A percentile compares a stretch with the other conserved stretches of the same genome.
Conservation (phyloP, 37 sponge, comb jelly and placozoan species). For the Aplysina aerophoba region DNA sequence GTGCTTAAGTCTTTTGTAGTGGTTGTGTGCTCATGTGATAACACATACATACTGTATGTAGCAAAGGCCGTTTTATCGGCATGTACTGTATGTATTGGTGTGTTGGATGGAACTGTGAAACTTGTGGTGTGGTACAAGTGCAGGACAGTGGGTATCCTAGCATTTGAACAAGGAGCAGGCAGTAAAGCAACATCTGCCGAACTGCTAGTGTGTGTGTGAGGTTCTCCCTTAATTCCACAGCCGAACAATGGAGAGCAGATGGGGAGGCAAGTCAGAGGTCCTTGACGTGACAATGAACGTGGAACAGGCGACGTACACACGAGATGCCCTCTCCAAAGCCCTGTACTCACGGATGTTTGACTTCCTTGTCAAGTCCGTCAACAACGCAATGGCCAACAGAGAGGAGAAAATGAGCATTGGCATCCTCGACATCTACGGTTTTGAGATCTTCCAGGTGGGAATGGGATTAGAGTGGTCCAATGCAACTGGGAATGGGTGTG, state of each 20-base stretch:
- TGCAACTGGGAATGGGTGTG: no score
- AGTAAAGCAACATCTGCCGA: background rate
- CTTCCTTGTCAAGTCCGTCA: slow-evolving; percentile 90
- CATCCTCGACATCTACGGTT: slow-evolving; percentile 96
- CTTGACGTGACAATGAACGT: slow-evolving; percentile 89
- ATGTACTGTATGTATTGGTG: no score
- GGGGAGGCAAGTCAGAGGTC: slow-evolving; percentile 93
- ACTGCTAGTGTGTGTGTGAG: background rate
- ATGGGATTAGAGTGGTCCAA: no score
- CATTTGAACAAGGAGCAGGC: no score
- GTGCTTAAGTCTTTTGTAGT: no score
- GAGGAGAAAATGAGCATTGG: slow-evolving; percentile 78
- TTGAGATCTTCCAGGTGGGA: slow-evolving; percentile 94
- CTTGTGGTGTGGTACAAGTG: no score
- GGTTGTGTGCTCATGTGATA: no score
- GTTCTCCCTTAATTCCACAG: slow-evolving; percentile 26
- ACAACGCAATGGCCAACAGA: slow-evolving; percentile 89
- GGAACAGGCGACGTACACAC: slow-evolving; percentile 91
- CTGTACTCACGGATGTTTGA: slow-evolving; percentile 95
- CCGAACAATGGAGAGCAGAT: slow-evolving; percentile 95
- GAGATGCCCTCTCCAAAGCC: slow-evolving; percentile 97
- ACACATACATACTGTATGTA: no score
- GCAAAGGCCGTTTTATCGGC: no score
- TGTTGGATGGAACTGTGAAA: no score
- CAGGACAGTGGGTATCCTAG: no score